phyloP scores from a whole-genome alignment of 2,113 vertebrate species.

The Peromyscus maniculatus region DNA sequence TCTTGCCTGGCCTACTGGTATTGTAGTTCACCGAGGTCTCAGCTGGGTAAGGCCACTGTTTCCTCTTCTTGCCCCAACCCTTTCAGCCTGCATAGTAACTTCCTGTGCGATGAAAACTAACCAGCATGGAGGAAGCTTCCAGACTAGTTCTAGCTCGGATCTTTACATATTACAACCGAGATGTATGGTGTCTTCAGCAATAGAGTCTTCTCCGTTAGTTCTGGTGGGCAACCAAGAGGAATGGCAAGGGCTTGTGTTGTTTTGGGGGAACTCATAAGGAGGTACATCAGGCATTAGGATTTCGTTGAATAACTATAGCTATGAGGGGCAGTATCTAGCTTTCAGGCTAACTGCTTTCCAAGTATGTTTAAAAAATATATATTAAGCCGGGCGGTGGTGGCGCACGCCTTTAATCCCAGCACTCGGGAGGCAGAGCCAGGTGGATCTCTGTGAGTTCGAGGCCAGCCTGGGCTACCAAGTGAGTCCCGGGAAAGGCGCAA shows the following conservation, averaged over 20 bases:
- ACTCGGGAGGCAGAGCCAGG: too few species aligned
- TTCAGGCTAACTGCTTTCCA: neutral
- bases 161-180: neutral
- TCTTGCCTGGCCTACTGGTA: neutral
- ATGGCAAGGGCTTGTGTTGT: neutral
- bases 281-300: neutral
- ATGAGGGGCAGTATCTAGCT: neutral
- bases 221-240: neutral
- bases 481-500: too few species aligned
- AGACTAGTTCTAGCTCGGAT: neutral
- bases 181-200: neutral
- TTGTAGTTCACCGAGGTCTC: neutral
- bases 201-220: neutral
- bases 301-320: neutral
- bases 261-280: neutral
- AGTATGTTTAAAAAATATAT: neutral
- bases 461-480: too few species aligned
- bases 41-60: neutral
- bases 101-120: neutral
- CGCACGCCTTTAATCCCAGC: too few species aligned
- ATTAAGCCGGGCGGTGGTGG: too few species aligned
- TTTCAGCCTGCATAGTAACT: neutral
- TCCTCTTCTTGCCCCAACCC: neutral
- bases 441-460: too few species aligned
- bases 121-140: neutral